Conservation (phyloP, 2,888 invertebrate species). For the Cerceris rybyensis region DNA sequence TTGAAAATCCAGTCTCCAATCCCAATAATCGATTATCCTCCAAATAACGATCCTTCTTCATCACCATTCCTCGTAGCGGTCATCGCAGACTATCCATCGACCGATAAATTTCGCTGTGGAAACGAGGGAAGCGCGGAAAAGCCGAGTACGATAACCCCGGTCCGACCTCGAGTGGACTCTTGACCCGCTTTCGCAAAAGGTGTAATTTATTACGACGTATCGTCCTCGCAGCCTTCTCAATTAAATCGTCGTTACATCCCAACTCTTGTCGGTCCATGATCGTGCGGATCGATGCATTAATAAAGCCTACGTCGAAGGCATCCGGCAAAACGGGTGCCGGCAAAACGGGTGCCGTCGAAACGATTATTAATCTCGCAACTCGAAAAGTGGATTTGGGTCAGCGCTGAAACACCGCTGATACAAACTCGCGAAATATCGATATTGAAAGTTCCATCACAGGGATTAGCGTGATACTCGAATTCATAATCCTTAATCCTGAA, state of each 20-base stretch:
- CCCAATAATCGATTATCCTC: conserved; percentile 15
- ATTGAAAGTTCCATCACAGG: neutral
- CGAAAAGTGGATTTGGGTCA: neutral
- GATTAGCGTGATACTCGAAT: too few relatives aligned
- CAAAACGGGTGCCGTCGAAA: conserved; percentile 2
- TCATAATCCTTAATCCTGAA: conserved; percentile 2
- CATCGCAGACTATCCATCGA: neutral
- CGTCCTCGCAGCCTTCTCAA: conserved; percentile 46
- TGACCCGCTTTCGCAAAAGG: conserved; percentile 56
- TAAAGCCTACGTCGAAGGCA: conserved; percentile 17
- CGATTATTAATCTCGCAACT: neutral
- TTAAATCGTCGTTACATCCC: conserved; percentile 29
- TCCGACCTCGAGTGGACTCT: conserved; percentile 65
- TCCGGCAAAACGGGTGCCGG: neutral
- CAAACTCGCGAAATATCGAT: conserved; percentile 1
- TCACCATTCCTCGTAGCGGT: conserved; percentile 10
- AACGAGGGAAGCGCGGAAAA: conserved; percentile 34
- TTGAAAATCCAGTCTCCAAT: neutral
- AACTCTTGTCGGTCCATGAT: conserved; percentile 5
- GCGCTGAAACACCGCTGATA: too few relatives aligned
- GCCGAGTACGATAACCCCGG: conserved; percentile 52
- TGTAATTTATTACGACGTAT: conserved; percentile 53
- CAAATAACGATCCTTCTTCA: neutral
- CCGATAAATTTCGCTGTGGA: conserved; percentile 48
- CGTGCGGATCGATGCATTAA: conserved; percentile 35